A percentile compares a stretch with the other conserved stretches of the same genome.
These are phyloP conservation scores for Ennomos erosarius DNA, from an alignment of 2,888 invertebrate species.

Conservation along the genomic window DNA sequence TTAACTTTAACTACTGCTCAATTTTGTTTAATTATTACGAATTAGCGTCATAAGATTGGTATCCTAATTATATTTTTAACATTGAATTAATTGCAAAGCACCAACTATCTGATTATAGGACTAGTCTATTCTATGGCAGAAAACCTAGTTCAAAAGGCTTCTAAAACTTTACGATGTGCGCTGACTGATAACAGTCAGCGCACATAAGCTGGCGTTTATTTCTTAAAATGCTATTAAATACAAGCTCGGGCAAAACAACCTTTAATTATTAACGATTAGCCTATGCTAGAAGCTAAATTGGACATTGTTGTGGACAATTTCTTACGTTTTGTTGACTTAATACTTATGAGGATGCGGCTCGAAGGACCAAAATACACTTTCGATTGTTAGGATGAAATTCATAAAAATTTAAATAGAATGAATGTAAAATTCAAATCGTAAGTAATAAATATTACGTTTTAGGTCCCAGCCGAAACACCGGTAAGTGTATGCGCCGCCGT, in stretches of 20 bases:
- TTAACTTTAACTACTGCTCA: too few relatives aligned
- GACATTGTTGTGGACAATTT: slow-evolving; percentile 37
- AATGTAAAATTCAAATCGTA: too few relatives aligned
- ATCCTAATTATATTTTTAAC: slow-evolving; percentile 2
- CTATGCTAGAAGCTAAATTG: slow-evolving; percentile 42
- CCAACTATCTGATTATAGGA: slow-evolving; percentile 34
- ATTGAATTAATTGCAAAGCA: slow-evolving; percentile 42
- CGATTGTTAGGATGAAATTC: too few relatives aligned
- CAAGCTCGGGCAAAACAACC: slow-evolving; percentile 81
- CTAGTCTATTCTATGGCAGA: slow-evolving; percentile 36
- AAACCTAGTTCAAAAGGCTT: slow-evolving; percentile 28
- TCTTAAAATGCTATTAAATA: slow-evolving; percentile 63
- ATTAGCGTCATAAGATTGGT: too few relatives aligned
- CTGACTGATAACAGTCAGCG: too few relatives aligned
- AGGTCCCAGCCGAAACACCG: too few relatives aligned
- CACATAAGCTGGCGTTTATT: slow-evolving; percentile 50
- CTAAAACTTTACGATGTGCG: slow-evolving; percentile 51
- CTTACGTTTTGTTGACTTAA: slow-evolving; percentile 13
- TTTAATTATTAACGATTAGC: slow-evolving; percentile 42
- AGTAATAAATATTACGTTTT: too few relatives aligned
- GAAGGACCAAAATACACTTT: slow-evolving; percentile 2
- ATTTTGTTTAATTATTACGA: too few relatives aligned
- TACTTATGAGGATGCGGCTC: slow-evolving; percentile 3
- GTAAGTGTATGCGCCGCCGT: too few relatives aligned
- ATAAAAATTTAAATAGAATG: too few relatives aligned